phyloP scores from a whole-genome alignment of 1,140 invertebrate species.

The Heliconius nattereri region DNA sequence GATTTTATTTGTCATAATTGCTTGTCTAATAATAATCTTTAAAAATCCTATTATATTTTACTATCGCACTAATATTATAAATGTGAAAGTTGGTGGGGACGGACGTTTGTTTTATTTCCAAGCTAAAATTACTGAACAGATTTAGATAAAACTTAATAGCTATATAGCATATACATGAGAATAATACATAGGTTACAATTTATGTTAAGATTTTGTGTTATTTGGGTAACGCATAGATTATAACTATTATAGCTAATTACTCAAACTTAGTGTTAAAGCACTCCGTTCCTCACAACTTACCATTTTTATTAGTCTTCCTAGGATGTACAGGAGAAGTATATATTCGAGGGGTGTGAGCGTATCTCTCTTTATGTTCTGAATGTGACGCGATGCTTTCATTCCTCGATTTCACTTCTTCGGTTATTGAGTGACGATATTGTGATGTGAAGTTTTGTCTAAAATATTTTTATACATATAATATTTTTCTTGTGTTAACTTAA shows the following conservation, averaged over 20 bases:
- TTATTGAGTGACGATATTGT: slow-evolving; percentile 73
- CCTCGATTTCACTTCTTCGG: slow-evolving; percentile 72
- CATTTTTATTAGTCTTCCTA: slow-evolving; percentile 74
- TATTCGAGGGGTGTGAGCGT: slow-evolving; percentile 72
- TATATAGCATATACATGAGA: too few relatives aligned
- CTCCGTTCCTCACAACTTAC: slow-evolving; percentile 40
- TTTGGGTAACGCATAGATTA: too few relatives aligned
- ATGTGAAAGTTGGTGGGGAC: too few relatives aligned
- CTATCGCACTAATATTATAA: too few relatives aligned
- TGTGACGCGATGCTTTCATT: slow-evolving; percentile 68
- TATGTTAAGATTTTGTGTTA: too few relatives aligned
- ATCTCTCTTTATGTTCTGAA: slow-evolving; percentile 72
- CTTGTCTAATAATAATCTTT: not conserved
- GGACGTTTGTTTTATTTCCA: too few relatives aligned
- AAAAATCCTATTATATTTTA: too few relatives aligned
- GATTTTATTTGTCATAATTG: not conserved
- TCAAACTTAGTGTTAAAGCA: too few relatives aligned
- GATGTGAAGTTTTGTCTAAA: slow-evolving; percentile 69
- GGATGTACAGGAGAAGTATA: slow-evolving; percentile 77
- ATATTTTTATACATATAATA: not conserved
- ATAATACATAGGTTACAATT: too few relatives aligned
- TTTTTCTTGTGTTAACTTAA: not conserved
- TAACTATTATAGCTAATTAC: too few relatives aligned
- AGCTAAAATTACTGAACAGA: too few relatives aligned
- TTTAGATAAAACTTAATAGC: too few relatives aligned